Evolutionary conservation across 1,140 invertebrate species (phyloP), one percentile per base, ranked within the genome.

Genomic region (Armadillidium nasatum): DNA sequence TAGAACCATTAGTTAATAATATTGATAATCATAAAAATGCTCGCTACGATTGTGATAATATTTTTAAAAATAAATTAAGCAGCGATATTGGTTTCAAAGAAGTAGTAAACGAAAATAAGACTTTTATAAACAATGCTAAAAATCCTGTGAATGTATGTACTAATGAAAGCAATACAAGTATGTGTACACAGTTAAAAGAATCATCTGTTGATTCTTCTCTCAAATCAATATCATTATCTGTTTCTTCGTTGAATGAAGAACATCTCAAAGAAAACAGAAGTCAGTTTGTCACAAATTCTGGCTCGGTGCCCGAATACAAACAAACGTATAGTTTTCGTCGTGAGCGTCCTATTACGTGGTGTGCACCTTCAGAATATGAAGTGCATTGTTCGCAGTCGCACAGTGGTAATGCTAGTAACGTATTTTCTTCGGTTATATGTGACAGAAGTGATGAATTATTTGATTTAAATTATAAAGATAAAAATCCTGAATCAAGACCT

Each of bases 211-310:
- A 60, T 15, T 19, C 50, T 15, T 60, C 50, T 60, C 50, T 60
- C 19, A 13, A 60, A 60, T 60, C 50, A 60, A 60, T 60, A 60
- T 60, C 50, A 19, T 60, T 60, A 60, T 60, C 50, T 13, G 50
- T 19, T 19, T 15, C 11, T 60, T 4, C 11, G 19, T 19, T 19
- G 50, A 15, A 19, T 19, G 50, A 60, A 19, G 19, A 60, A 7
- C 50, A 60, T 60, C 50, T 19, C 7, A 60, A 60, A 60, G 50
- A 7, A 60, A 19, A 60, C 11, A 60, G 19, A 15, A 60, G 7
- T 60, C 1, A 60, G 7, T 15, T 15, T 60, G 50, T 13, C 19
- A 19, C 50, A 13, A 60, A 60, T 15, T 60, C 50, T 60, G 50
- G 50, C 50, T 15, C 50, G 3, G 11, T 19, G 50, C 50, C 50